Conservation (phyloP, 2,797 vertebrate species). For the Enteromius viviparus region DNA sequence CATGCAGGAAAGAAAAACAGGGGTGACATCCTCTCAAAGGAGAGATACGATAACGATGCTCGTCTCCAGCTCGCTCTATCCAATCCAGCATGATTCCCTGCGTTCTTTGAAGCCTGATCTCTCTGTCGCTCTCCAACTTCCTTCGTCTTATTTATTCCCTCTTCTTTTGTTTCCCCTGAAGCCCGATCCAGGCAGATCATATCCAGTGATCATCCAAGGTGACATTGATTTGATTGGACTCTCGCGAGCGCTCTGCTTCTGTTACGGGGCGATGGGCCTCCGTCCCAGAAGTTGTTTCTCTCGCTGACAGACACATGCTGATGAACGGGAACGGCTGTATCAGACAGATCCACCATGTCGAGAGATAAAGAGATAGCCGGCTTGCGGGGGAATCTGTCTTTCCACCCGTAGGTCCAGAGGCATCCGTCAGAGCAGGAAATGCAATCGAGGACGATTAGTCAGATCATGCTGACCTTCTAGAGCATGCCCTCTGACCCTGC, state of each 20-base stretch:
- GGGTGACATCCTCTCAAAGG: slow-evolving; percentile 45
- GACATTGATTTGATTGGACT: slow-evolving; percentile 52
- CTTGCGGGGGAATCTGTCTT: slow-evolving; percentile 12
- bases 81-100: slow-evolving; percentile 23
- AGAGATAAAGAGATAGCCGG: slow-evolving; percentile 36
- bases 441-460: not conserved
- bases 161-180: slow-evolving; percentile 32
- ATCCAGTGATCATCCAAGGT: slow-evolving; percentile 51
- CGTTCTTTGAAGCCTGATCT: slow-evolving; percentile 41
- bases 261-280: slow-evolving; percentile 19
- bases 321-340: slow-evolving; percentile 29
- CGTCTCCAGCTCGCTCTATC: not conserved
- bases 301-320: slow-evolving; percentile 24
- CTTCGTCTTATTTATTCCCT: slow-evolving; percentile 31
- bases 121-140: not conserved
- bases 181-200: slow-evolving; percentile 40
- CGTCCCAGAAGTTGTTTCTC: slow-evolving; percentile 33
- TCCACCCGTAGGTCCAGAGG: not conserved
- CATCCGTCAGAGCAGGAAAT: not conserved
- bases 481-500: not conserved
- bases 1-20: slow-evolving; percentile 35
- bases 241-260: slow-evolving; percentile 21
- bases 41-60: slow-evolving; percentile 31
- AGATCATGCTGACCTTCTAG: not conserved
- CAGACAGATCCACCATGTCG: slow-evolving; percentile 36